Percentiles rank a stretch among this genome's conserved stretches.
Evolutionary conservation across 1,140 invertebrate species (phyloP).

Genomic region (Dryas iulia): DNA sequence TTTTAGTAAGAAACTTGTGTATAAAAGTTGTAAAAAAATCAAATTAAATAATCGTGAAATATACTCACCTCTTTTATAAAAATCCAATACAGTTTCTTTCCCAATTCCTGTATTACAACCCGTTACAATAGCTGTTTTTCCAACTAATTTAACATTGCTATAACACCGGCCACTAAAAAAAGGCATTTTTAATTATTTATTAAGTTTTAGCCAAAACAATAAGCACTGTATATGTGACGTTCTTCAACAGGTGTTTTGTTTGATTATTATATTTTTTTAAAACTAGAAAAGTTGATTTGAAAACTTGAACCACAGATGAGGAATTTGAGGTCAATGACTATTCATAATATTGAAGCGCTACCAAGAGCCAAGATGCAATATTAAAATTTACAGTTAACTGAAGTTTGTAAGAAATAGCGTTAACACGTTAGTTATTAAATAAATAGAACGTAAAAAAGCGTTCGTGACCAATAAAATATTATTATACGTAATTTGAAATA

Average conservation of each 20-base stretch:
- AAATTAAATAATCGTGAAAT: background rate
- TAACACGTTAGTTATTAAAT: background rate
- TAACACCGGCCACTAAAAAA: conserved; percentile 81
- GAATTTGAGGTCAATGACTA: background rate
- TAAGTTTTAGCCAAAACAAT: background rate
- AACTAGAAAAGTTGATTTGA: background rate
- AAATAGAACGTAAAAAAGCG: background rate
- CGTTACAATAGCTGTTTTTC: conserved; percentile 90
- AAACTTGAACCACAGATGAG: background rate
- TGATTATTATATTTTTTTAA: background rate
- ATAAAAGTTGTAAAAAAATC: background rate
- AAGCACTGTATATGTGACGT: background rate
- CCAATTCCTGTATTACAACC: conserved; percentile 96
- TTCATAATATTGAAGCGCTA: background rate
- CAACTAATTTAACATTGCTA: conserved; percentile 83
- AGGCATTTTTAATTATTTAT: conserved; percentile 68
- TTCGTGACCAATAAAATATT: background rate
- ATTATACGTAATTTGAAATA: background rate
- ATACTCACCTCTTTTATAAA: conserved; percentile 85
- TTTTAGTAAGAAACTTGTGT: no score
- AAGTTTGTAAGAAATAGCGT: background rate
- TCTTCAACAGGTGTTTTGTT: background rate
- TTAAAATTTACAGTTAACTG: background rate
- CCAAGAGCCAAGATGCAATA: background rate
- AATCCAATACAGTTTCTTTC: conserved; percentile 89